Percentiles rank a stretch among this genome's conserved stretches.
phyloP scores from a whole-genome alignment of 2,888 invertebrate species.

The Clanis bilineata region DNA sequence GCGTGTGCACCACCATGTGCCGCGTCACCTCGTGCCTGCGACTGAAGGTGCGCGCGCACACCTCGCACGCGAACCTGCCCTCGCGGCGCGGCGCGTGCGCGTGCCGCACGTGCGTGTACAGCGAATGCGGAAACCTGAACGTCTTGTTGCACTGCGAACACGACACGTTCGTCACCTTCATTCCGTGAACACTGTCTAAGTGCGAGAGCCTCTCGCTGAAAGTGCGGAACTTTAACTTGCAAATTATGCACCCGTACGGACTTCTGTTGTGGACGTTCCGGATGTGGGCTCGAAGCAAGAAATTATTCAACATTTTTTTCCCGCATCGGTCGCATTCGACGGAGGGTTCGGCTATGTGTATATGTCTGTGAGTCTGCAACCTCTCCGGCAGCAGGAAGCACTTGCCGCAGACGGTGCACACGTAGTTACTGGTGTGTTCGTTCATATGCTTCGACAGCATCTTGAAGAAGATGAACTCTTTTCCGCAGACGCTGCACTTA shows the following conservation, averaged over 20 bases:
- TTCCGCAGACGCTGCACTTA: conserved; percentile 39
- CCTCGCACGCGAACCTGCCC: conserved; percentile 23
- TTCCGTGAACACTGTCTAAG: conserved; percentile 31
- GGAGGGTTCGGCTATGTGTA: conserved; percentile 21
- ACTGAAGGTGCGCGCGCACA: conserved; percentile 29
- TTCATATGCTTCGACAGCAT: conserved; percentile 62
- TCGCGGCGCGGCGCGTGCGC: conserved; percentile 26
- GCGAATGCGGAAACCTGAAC: conserved; percentile 24
- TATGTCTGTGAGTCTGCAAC: conserved; percentile 27
- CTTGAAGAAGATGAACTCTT: conserved; percentile 51
- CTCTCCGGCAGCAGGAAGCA: conserved; percentile 48
- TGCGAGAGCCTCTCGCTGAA: conserved; percentile 26
- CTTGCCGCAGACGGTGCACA: conserved; percentile 66
- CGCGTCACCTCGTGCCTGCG: conserved; percentile 18
- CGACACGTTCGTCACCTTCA: conserved; percentile 27
- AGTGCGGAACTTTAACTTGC: conserved; percentile 27
- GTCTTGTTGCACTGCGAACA: conserved; percentile 32
- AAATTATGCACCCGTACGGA: conserved; percentile 32
- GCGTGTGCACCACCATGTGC: conserved; percentile 17
- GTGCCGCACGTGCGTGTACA: conserved; percentile 28
- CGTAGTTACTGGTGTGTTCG: conserved; percentile 59
- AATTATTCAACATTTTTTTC: conserved; percentile 26
- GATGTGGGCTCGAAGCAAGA: conserved; percentile 35
- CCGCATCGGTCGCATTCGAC: conserved; percentile 31
- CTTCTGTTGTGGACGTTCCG: conserved; percentile 48